These are phyloP conservation scores for Standfussiana lucernea DNA, from an alignment of 2,888 invertebrate species.

Conservation along the genomic window DNA sequence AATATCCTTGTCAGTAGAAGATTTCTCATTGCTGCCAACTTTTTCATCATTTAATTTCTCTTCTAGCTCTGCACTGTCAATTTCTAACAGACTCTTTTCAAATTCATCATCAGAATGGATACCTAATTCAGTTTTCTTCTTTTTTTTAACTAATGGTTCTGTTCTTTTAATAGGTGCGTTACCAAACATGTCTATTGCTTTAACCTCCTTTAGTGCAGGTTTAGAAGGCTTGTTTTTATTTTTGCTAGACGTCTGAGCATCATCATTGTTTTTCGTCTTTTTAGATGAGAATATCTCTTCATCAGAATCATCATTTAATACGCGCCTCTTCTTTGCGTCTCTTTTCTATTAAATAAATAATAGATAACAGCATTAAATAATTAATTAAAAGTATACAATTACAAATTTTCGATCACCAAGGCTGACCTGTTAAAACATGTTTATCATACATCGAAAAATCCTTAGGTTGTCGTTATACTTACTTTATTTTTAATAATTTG, in stretches of 20 bases:
- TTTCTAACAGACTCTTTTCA: conserved; percentile 92
- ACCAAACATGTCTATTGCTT: conserved; percentile 91
- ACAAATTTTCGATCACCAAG: neutral
- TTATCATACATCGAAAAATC: neutral
- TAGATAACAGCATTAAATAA: neutral
- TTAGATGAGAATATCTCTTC: conserved; percentile 62
- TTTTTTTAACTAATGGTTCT: conserved; percentile 84
- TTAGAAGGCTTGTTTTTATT: conserved; percentile 73
- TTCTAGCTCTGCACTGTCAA: conserved; percentile 89
- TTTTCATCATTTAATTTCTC: conserved; percentile 41
- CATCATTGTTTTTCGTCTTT: conserved; percentile 75
- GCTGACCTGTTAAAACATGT: neutral
- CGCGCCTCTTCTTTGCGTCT: conserved; percentile 51
- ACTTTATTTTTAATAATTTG: conserved; percentile 86
- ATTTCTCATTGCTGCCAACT: conserved; percentile 11
- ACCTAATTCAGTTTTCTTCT: conserved; percentile 87
- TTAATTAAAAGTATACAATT: neutral
- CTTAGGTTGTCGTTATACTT: conserved; percentile 17
- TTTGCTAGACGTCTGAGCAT: conserved; percentile 73
- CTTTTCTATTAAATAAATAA: conserved; percentile 56
- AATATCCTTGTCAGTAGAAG: conserved; percentile 14
- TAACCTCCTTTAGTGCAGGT: conserved; percentile 80
- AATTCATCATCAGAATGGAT: conserved; percentile 93
- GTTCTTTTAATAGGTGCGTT: conserved; percentile 91
- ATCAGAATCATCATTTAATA: conserved; percentile 65